phyloP scores from a whole-genome alignment of 2,888 invertebrate species.

The Schizotus pectinicornis region DNA sequence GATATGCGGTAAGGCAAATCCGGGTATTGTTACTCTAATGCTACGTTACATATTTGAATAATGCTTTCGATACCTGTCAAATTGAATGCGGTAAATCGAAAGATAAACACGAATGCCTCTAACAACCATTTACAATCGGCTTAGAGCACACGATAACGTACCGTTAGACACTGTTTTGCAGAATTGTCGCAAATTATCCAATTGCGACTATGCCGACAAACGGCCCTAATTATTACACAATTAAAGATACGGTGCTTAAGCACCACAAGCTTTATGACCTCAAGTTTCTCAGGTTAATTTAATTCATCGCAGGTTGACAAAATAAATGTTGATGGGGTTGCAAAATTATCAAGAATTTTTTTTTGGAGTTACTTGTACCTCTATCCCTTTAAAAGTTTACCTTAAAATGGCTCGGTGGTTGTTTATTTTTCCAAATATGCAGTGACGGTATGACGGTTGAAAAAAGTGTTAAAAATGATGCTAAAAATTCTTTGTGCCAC shows the following conservation, averaged over 20 bases:
- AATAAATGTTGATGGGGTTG: no score
- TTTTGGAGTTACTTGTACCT: no score
- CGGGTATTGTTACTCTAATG: constrained; percentile 43
- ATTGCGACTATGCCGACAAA: background rate
- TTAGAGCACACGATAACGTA: background rate
- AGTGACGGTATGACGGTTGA: background rate
- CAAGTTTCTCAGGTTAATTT: no score
- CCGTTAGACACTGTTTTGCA: background rate
- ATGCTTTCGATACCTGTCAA: constrained; percentile 37
- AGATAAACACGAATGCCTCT: constrained; percentile 45
- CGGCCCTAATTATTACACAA: background rate
- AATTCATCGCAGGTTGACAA: no score
- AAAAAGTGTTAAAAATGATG: background rate
- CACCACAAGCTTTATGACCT: no score
- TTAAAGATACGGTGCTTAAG: no score
- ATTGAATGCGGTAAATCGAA: constrained; percentile 44
- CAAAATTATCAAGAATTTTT: no score
- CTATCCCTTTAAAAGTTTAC: no score
- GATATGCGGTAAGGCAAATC: constrained; percentile 48
- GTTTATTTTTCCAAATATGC: background rate
- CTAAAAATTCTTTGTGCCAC: background rate
- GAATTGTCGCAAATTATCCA: background rate
- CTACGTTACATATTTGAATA: constrained; percentile 46
- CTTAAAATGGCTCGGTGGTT: no score
- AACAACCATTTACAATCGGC: constrained; percentile 26